Conservation (phyloP, 2,888 invertebrate genomes). For the Lasioglossum oenotherae region DNA sequence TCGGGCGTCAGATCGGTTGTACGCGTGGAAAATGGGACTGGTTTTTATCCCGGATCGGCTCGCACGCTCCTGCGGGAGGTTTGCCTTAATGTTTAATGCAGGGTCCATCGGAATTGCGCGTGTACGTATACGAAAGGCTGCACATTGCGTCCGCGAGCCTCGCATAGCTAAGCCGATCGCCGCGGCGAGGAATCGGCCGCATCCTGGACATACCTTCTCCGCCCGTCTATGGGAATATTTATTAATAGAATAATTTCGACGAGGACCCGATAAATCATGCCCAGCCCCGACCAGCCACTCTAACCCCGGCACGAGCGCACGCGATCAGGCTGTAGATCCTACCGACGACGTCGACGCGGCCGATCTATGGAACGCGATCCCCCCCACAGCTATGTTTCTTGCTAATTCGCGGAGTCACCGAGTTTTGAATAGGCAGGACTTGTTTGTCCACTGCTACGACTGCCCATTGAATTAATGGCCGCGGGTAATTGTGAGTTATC, state of each 20-base stretch:
- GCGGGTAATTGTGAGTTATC: slow-evolving; percentile 34
- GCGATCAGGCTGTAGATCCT: slow-evolving; percentile 40
- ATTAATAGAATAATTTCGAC: slow-evolving; percentile 59
- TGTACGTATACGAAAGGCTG: slow-evolving; percentile 60
- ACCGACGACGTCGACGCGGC: slow-evolving; percentile 21
- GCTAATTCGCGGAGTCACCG: slow-evolving; percentile 33
- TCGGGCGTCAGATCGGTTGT: slow-evolving; percentile 80
- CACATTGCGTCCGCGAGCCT: slow-evolving; percentile 50
- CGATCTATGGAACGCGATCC: slow-evolving; percentile 30
- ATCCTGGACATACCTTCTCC: slow-evolving; percentile 50
- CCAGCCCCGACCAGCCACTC: background rate
- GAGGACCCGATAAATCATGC: slow-evolving; percentile 42
- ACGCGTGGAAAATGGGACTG: slow-evolving; percentile 79
- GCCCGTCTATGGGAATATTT: slow-evolving; percentile 43
- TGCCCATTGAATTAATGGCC: background rate
- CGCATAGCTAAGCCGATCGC: slow-evolving; percentile 53
- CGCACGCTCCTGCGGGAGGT: slow-evolving; percentile 67
- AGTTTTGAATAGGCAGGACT: slow-evolving; percentile 32
- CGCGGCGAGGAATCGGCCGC: slow-evolving; percentile 34
- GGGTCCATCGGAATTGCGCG: slow-evolving; percentile 67
- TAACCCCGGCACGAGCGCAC: slow-evolving; percentile 30
- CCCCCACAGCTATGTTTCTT: slow-evolving; percentile 34
- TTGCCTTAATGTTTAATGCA: slow-evolving; percentile 79
- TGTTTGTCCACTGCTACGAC: slow-evolving; percentile 11
- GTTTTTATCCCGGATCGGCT: slow-evolving; percentile 72